Conservation (phyloP, 2,797 vertebrate genomes). For the Dipus sagitta region DNA sequence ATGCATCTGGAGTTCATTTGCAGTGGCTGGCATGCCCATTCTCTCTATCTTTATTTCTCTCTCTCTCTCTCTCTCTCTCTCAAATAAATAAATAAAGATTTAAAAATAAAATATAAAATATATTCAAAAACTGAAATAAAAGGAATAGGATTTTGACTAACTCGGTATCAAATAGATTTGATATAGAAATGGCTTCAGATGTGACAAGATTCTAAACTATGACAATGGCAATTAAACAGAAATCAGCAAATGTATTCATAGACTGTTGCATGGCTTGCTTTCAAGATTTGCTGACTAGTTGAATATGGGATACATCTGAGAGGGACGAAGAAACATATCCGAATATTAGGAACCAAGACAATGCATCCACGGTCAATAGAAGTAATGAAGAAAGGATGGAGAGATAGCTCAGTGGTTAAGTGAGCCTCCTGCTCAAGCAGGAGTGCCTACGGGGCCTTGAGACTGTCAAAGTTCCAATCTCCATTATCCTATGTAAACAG, state of each 20-base stretch:
- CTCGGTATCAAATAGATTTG: neutral
- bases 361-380: neutral
- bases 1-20: no score
- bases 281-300: neutral
- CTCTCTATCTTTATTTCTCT: no score
- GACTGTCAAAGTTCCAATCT: no score
- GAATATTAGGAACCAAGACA: neutral
- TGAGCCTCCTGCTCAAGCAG: no score
- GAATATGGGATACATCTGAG: neutral
- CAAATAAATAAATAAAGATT: no score
- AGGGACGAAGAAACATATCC: neutral
- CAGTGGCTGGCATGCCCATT: no score
- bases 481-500: no score
- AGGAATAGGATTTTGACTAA: neutral
- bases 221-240: neutral
- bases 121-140: no score
- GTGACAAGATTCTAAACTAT: slow-evolving; percentile 7
- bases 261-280: neutral
- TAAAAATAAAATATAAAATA: no score
- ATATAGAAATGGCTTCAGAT: slow-evolving; percentile 28
- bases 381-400: neutral
- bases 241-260: neutral
- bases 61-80: no score
- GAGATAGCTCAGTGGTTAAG: no score
- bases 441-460: no score